Base-by-base conservation (phyloP, 2,113 vertebrate species). In the Empidonax traillii region DNA sequence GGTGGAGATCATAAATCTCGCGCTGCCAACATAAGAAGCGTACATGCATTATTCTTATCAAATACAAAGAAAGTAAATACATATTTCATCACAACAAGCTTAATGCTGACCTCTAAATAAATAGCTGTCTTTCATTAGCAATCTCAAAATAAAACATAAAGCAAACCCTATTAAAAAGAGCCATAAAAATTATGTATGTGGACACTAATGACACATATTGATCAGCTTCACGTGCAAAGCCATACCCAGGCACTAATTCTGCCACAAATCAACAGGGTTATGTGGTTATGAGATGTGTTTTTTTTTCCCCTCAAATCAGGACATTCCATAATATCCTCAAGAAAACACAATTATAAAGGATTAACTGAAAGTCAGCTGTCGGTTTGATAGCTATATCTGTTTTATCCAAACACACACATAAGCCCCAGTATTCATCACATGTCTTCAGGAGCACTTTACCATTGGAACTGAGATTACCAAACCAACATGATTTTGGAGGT, bases 71-170 rank as follows among this genome's bases (percentile, higher is more conserved):
- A 94, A 97, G 74, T 58, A 93, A 94, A 93, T 90, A 66, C 91
- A 85, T 94, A 94, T 95, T 97, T 96, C 94, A 97, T 95, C 88
- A 89, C 85, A 96, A 90, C 89, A 96, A 96, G 87, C 91, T 89
- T 93, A 94, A 82, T 6, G 18, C 83, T 95, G 96, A 94, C 96
- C 93, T 95, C 95, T 94, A 92, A 96, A 94, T 92, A 95, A 96
- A 95, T 94, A 84, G 73, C 87, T 97, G 87, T 94, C 87, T 95
- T 95, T 95, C 95, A 94, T 96, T 96, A 96, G 86, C 92, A 89
- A 81, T 88, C 91, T 92, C 76, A 92, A 95, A 96, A 93, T 82
- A 93, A 95, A 95, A 86, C 91, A 93, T 63, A 96, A 96, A 96
- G 81, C 69, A 97, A 93, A 91, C 31, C 87, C 93, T 83, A 94